Base-by-base conservation (phyloP, 2,113 vertebrate species). In the Anthoscopus minutus region DNA sequence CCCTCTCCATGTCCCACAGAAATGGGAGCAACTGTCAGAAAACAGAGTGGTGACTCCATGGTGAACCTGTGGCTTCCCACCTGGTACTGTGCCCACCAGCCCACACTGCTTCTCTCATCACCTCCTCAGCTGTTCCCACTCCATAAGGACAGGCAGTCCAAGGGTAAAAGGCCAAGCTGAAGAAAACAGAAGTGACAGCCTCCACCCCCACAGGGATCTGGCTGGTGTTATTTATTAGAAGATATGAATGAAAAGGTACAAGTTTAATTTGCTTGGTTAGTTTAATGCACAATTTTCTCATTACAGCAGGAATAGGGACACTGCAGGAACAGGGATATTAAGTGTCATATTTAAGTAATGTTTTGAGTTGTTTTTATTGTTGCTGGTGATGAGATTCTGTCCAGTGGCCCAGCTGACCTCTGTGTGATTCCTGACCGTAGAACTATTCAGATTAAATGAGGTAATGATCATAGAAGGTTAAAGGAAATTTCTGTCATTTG, bases 51-150 rank as follows among this genome's bases (percentile, higher is more conserved):
- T 88, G 57, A 70, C 70, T 91, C 40, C 51, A n/a, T 0, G 0
- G 67, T 0, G 0, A 77, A 78, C 19, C 27, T 86, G 60, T 54
- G 53, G 28, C n/a, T 73, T 82, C 44, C 47, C 62, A 92, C 45
- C 70, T 40, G 67, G 45, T 80, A 22, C 44, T 85, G 45, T 73
- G 88, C 64, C 65, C 88, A 58, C 27, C 66, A 84, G 48, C 83
- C 77, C 81, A 91, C 83, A 11, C 70, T 65, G 73, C n/a, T 80
- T 91, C 88, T 96, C 86, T 96, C 88, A 88, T 89, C 86, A 95
- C 86, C 77, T 93, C 44, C 71, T 92, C 92, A 96, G 92, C 83
- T 96, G 92, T 93, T 93, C 48, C 64, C 25, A n/a, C n/a, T 60
- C 65, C 4, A 21, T 61, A 87, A 64, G 76, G 72, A 84, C 88